These are phyloP conservation scores for Argentina silus DNA, from an alignment of 2,797 vertebrate genomes.

Conservation along the genomic window DNA sequence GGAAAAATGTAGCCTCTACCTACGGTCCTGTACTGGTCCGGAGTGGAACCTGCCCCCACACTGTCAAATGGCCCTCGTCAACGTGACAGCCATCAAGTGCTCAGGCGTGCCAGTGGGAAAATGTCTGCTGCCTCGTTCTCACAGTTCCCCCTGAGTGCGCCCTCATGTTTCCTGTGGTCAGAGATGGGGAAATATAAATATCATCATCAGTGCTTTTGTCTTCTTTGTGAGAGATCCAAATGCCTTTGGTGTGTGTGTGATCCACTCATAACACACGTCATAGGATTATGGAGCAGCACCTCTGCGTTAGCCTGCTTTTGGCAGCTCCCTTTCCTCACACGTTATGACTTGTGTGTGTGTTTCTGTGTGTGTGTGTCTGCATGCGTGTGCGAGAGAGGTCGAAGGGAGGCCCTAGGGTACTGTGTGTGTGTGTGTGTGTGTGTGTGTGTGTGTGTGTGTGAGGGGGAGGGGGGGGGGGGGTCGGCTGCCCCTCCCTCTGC, in stretches of 20 bases:
- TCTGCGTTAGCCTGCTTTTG: neutral
- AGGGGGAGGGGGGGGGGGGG: neutral
- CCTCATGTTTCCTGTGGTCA: neutral
- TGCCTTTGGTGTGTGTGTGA: neutral
- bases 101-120: neutral
- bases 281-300: neutral
- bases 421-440: neutral
- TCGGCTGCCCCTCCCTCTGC: neutral
- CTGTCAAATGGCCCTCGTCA: conserved; percentile 5
- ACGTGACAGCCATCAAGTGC: conserved; percentile 12
- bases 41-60: neutral
- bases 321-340: neutral
- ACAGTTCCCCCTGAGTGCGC: neutral
- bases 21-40: neutral
- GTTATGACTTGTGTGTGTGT: neutral
- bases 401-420: too few relatives aligned
- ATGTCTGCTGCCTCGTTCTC: conserved; percentile 11
- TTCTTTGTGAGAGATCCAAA: neutral
- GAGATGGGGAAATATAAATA: neutral
- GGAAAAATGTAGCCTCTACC: neutral
- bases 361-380: conserved; percentile 39
- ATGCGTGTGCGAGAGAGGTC: conserved; percentile 15
- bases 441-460: neutral
- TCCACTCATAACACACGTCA: neutral
- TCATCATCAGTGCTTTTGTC: neutral